Base-by-base conservation (phyloP, 2,888 invertebrate species). In the Hyppa rectilinea region DNA sequence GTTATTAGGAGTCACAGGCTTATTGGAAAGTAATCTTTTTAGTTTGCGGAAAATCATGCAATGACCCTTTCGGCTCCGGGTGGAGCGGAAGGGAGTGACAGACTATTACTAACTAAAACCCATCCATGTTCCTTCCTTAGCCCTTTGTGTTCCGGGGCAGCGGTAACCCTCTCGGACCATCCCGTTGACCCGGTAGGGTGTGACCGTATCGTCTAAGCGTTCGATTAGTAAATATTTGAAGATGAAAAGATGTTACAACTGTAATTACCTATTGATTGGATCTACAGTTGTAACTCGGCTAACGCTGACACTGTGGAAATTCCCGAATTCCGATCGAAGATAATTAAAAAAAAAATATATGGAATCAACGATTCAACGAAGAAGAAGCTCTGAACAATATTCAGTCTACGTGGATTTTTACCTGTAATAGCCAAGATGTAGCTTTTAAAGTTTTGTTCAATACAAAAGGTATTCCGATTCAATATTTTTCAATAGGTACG, bases 401-500 rank as follows among this genome's bases (percentile, higher is more conserved):
- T 26, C 38, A 9, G 1, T 20, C 0, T n/a, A 2, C 20, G 7
- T 47, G 47, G 4, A 14, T 49, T 4, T 58, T n/a, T 1, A 43
- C 58, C 49, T 29, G n/a, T n/a, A 43, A 40, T 7, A 58, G 6
- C 38, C 26, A 2, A 38, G 1, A 3, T 23, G 29, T 5, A 52
- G 14, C 49, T 49, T 9, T 9, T 49, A 49, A 14, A 29, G 5
- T 52, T 50, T n/a, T 2, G 29, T 29, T 59, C 4, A 17, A 12
- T 29, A 23, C 36, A 40, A 9, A 58, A 38, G 20, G 31, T 45
- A 47, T 69, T 68, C 31, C 3, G 14, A 38, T 31, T 50, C 59
- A 29, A 10, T 20, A 56, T 74, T 34, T 26, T 66, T 58, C 45
- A 74, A 58, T 65, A 53, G 4, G 0, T 20, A 5, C 0, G 59